A percentile compares a stretch with the other conserved stretches of the same genome.
Evolutionary conservation across 2,888 invertebrate genomes (phyloP).

Genomic region (Clitarchus hookeri): DNA sequence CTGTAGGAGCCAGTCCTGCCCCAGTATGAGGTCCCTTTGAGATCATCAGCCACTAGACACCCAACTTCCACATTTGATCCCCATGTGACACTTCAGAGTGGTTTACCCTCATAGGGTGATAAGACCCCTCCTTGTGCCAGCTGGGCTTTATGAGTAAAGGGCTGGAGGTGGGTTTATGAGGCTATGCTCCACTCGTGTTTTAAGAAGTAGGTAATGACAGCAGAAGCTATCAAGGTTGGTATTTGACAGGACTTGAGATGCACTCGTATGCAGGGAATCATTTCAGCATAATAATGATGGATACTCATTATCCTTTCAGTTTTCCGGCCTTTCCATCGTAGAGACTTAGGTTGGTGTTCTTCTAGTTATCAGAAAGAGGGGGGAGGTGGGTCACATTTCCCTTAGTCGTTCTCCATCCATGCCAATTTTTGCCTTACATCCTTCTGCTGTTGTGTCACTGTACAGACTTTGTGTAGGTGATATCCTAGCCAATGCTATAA

Average conservation of each 20-base stretch:
- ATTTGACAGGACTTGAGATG: too few species aligned
- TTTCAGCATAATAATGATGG: not conserved
- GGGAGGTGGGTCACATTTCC: not conserved
- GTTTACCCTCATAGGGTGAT: not conserved
- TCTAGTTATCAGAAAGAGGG: not conserved
- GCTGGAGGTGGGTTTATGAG: not conserved
- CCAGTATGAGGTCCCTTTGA: not conserved
- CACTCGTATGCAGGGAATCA: not conserved
- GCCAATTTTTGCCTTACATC: not conserved
- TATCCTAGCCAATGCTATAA: not conserved
- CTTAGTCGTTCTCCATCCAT: not conserved
- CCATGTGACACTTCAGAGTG: not conserved
- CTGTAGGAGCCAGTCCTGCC: too few species aligned
- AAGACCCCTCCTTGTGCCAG: not conserved
- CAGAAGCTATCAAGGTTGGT: not conserved
- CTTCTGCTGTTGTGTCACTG: not conserved
- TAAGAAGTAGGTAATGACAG: not conserved
- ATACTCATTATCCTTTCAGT: too few species aligned
- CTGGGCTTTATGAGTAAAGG: not conserved
- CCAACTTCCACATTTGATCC: not conserved
- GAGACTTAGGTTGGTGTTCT: not conserved
- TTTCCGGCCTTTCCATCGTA: too few species aligned
- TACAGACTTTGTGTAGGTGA: too few species aligned
- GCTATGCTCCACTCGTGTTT: not conserved
- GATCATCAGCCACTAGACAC: not conserved